phyloP scores from a whole-genome alignment of 1,140 invertebrate genomes.

The Drosophila obscura region DNA sequence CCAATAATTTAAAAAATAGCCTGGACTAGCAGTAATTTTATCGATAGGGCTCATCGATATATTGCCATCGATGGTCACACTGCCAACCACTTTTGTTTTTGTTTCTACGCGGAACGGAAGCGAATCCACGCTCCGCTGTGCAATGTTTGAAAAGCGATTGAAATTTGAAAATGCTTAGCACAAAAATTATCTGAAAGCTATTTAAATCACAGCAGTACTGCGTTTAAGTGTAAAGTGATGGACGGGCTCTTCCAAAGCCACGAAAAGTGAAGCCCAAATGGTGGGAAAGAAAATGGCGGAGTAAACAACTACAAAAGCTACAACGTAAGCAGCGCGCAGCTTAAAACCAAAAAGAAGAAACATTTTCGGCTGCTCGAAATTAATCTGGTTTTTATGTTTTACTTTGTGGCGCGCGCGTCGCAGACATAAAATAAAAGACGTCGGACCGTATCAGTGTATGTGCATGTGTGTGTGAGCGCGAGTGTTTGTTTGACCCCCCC shows the following conservation, averaged over 20 bases:
- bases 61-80: not conserved
- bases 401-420: slow-evolving; percentile 56
- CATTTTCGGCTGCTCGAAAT: slow-evolving; percentile 66
- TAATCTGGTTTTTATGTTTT: slow-evolving; percentile 80
- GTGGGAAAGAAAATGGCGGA: slow-evolving; percentile 67
- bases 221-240: too few species aligned
- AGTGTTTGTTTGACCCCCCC: slow-evolving; percentile 34
- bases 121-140: slow-evolving; percentile 18
- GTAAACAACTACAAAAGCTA: slow-evolving; percentile 62
- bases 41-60: too few species aligned
- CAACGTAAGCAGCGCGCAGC: slow-evolving; percentile 58
- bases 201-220: too few species aligned
- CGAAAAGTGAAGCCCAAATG: slow-evolving; percentile 2
- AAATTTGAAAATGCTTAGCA: too few species aligned
- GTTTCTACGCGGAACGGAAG: slow-evolving; percentile 14
- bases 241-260: too few species aligned
- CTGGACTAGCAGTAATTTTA: too few species aligned
- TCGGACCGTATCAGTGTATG: slow-evolving; percentile 17
- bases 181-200: too few species aligned
- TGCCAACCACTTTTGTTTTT: slow-evolving; percentile 22
- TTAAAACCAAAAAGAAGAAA: slow-evolving; percentile 55
- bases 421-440: slow-evolving; percentile 56
- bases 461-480: slow-evolving; percentile 36
- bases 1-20: too few species aligned
- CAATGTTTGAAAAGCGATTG: not conserved